Base-by-base conservation (phyloP, 2,888 invertebrate genomes). In the Hemicrepidius hirtus region DNA sequence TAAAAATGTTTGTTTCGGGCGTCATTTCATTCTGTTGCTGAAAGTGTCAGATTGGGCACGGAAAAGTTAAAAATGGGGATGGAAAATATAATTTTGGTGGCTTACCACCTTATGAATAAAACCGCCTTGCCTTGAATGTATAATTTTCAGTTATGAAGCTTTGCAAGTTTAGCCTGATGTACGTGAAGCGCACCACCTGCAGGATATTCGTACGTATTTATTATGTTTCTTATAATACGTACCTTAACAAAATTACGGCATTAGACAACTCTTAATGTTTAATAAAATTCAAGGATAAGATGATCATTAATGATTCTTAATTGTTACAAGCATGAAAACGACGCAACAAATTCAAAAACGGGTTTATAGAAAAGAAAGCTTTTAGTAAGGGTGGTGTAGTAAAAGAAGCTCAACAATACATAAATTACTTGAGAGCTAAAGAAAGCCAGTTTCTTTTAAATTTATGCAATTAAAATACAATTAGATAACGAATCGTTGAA, bases 101-200 rank as follows among this genome's bases (percentile, higher is more conserved):
- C 68, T 74, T 76, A 77, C 79, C 76, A 75, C 78, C 80, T 80
- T 80, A 81, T 80, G 81, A 81, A 81, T 81, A 80, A 80, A 81
- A 80, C 78, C 71, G 71, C 78, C 57, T 75, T 75, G 77, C 80
- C 81, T 80, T 80, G 81, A 81, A 81, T 81, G 75, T 76, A 81
- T 81, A 81, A 81, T 81, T 81, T 81, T 81, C 80, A 80, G 80
- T 81, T 81, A 81, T 77, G 68, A 69, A 66, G 75, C 70, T 73
- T 53, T 60, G 69, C 12, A 63, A 64, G 63, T 68, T 46, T 32
- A 66, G 32, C 44, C 13, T 57, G 66, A 66, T 66, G 41, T 55
- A 57, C 66, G 66, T 55, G 55, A 57, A 66, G 55, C 53, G 28
- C 24, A 28, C n/a, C 53, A 53, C 53, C 53, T 53, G 53, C 24